Evolutionary conservation across 2,888 invertebrate species (phyloP), one percentile per base, ranked within the genome.

Genomic region (Drosophila eohydei): DNA sequence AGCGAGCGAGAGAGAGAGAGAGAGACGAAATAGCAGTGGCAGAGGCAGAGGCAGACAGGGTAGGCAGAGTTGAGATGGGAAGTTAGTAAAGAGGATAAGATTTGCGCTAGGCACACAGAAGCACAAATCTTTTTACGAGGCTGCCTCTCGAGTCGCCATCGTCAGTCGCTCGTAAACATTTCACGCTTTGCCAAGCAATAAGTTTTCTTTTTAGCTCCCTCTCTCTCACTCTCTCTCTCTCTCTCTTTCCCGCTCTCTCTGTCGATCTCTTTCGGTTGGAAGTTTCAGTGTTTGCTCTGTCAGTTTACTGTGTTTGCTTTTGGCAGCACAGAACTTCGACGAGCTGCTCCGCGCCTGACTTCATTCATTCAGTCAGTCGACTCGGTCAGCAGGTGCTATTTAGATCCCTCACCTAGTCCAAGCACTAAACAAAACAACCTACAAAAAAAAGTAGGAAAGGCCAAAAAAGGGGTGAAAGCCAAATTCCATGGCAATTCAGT

Each of bases 141-240:
- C 68, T 60, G 64, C 56, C 68, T 78, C 74, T 79, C 65, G 73
- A 81, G 79, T 79, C 88, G 75, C 75, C 85, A 77, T 87, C 85
- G 89, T 84, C 85, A 88, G 71, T 89, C 78, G 89, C 88, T 87
- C 88, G 89, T 88, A 86, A 89, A 88, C 89, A 86, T 89, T 86
- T 86, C 76, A 89, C 88, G 89, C 89, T 86, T 82, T 86, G 83
- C 89, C 85, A 78, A 80, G 89, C 85, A 89, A 84, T 89, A 84
- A 87, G 80, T 78, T 80, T 65, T 71, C 64, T 67, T 56, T 16
- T 64, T 21, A 32, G 40, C 34, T 64, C 32, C 11, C 41, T 44
- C 43, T 34, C 40, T 16, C 32, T 38, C 21, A 32, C 52, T 36
- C 21, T 26, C 30, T 48, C 38, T 56, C 40, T 32, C 32, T 6